Base-by-base conservation (phyloP, 1,140 invertebrate genomes). In the Plutomurus gul region DNA sequence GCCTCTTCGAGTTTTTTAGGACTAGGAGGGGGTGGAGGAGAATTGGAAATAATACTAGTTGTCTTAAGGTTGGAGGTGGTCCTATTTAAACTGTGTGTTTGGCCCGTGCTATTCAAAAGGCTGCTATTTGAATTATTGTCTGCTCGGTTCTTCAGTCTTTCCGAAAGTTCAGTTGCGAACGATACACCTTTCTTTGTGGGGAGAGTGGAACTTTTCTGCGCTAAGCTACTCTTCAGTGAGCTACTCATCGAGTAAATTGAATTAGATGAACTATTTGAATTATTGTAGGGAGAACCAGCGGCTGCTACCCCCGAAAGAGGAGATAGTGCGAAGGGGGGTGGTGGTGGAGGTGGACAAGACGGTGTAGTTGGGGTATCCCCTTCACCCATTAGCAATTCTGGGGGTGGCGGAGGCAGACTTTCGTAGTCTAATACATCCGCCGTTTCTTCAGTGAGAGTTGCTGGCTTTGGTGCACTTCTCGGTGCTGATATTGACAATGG, bases 1-100 rank as follows among this genome's bases (percentile, higher is more conserved):
- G 94, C 94, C 27, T 92, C 91, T 0, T 90, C 89, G 18, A 93
- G 87, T 79, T 93, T 93, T 82, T 92, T 93, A 0, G 93, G 93
- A n/a, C 91, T 92, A 0, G 70, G 70, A 27, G 70, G 40, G 20
- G 40, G 36, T 46, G 65, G 13, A 0, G 93, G 92, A 13, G 92
- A 77, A 60, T 25, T 40, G 70, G 40, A 72, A 39, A 40, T 39
- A 40, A 72, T 46, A 72, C 39, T 39, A 40, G 36, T 30, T 40
- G 40, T 72, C 70, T 39, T 46, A 10, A 43, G 16, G 25, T 39
- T 39, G 22, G 70, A 4, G 30, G 56, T 33, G 30, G 56, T 33
- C 56, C 56, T 65, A 65, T 65, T 65, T 72, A 72, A 73, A 46
- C 60, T 70, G 70, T 80, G 20, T 82, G 81, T 60, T 51, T 47